Percentiles rank a stretch among this genome's conserved stretches.
These are phyloP conservation scores for Patella caerulea DNA, from an alignment of 2,888 invertebrate genomes.

Conservation along the genomic window DNA sequence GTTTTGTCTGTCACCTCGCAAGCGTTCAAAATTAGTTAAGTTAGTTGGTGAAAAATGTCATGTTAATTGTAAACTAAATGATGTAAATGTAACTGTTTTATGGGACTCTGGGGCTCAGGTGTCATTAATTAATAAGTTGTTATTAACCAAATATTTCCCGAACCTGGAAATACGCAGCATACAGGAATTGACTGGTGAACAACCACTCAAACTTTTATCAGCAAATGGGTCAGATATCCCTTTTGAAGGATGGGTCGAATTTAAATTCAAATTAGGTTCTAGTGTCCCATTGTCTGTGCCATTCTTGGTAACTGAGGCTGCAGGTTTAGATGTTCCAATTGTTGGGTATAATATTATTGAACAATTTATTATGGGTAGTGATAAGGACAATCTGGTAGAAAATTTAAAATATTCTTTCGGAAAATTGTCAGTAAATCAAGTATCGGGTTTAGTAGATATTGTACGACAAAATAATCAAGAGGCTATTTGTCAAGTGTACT, in stretches of 20 bases:
- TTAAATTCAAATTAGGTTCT: not conserved
- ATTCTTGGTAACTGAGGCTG: not conserved
- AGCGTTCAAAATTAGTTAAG: not conserved
- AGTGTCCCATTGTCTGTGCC: not conserved
- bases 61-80: not conserved
- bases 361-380: not conserved
- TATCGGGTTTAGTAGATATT: not conserved
- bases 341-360: slow-evolving; percentile 1
- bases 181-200: too few species aligned
- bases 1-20: not conserved
- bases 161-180: too few species aligned
- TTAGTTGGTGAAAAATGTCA: not conserved
- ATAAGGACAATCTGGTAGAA: not conserved
- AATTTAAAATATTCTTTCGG: not conserved
- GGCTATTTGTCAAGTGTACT: not conserved
- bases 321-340: not conserved
- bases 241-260: slow-evolving; percentile 3
- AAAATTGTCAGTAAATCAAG: not conserved
- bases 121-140: not conserved
- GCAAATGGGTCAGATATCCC: slow-evolving; percentile 5
- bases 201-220: not conserved
- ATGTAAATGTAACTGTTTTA: not conserved
- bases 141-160: not conserved
- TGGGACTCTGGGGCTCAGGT: not conserved
- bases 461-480: not conserved